These are phyloP conservation scores for Clepsis dumicolana DNA, from an alignment of 2,888 invertebrate species.

Conservation along the genomic window DNA sequence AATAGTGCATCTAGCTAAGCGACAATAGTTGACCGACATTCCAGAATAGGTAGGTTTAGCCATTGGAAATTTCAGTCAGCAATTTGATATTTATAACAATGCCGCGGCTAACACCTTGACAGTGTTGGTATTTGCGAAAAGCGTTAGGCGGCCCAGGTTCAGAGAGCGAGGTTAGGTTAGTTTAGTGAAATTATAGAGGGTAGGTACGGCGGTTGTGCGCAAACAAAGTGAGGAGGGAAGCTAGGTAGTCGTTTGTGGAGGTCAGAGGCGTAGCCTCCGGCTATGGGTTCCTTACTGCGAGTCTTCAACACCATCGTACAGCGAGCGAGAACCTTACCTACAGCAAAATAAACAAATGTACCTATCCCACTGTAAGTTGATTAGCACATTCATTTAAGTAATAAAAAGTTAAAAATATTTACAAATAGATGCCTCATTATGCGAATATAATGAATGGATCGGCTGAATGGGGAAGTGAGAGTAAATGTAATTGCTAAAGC, in stretches of 20 bases:
- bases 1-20: background rate
- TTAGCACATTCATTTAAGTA: conserved; percentile 8
- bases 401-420: conserved; percentile 24
- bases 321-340: conserved; percentile 15
- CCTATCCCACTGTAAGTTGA: conserved; percentile 18
- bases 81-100: conserved; percentile 10
- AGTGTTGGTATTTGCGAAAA: conserved; percentile 39
- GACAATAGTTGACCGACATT: background rate
- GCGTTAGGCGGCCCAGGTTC: conserved; percentile 39
- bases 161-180: conserved; percentile 45
- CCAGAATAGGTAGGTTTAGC: background rate
- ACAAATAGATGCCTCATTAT: conserved; percentile 26
- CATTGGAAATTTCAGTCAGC: background rate
- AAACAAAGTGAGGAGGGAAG: conserved; percentile 62
- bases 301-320: conserved; percentile 21
- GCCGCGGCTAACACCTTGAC: conserved; percentile 1
- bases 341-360: conserved; percentile 6
- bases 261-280: conserved; percentile 56
- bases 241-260: conserved; percentile 65
- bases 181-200: conserved; percentile 59
- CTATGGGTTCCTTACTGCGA: conserved; percentile 35
- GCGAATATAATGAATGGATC: conserved; percentile 26
- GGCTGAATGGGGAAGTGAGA: conserved; percentile 34
- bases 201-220: conserved; percentile 57
- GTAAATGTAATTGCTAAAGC: conserved; percentile 26